These are phyloP conservation scores for Meghimatium bilineatum DNA, from an alignment of 2,888 invertebrate species.

Conservation along the genomic window DNA sequence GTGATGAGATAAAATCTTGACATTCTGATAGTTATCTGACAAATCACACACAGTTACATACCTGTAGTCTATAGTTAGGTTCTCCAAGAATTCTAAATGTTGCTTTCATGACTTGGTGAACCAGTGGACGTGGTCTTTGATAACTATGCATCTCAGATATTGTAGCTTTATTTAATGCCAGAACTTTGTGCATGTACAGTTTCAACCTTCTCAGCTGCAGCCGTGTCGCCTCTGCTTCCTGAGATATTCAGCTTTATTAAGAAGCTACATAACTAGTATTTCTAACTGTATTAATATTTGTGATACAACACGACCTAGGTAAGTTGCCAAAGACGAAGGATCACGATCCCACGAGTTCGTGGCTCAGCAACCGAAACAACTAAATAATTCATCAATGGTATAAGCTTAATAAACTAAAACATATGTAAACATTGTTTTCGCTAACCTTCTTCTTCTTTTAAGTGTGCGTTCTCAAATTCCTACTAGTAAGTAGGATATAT, in stretches of 20 bases:
- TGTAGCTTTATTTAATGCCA: conserved; percentile 59
- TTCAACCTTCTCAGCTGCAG: conserved; percentile 49
- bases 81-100: conserved; percentile 65
- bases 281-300: neutral
- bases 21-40: too few species aligned
- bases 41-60: conserved; percentile 13
- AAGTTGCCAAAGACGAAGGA: too few species aligned
- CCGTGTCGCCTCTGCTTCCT: conserved; percentile 48
- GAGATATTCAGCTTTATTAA: neutral
- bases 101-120: conserved; percentile 61
- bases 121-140: conserved; percentile 57
- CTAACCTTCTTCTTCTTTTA: too few species aligned
- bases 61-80: conserved; percentile 50
- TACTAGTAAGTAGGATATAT: too few species aligned
- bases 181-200: conserved; percentile 55
- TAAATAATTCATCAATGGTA: too few species aligned
- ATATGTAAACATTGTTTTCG: too few species aligned
- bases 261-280: neutral
- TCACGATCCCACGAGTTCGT: too few species aligned
- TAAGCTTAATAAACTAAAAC: too few species aligned
- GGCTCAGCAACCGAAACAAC: too few species aligned
- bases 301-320: too few species aligned
- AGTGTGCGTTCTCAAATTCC: too few species aligned
- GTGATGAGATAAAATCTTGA: too few species aligned
- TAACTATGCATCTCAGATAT: conserved; percentile 66